Conservation (phyloP, 2,797 vertebrate genomes). For the Bufotes viridis region DNA sequence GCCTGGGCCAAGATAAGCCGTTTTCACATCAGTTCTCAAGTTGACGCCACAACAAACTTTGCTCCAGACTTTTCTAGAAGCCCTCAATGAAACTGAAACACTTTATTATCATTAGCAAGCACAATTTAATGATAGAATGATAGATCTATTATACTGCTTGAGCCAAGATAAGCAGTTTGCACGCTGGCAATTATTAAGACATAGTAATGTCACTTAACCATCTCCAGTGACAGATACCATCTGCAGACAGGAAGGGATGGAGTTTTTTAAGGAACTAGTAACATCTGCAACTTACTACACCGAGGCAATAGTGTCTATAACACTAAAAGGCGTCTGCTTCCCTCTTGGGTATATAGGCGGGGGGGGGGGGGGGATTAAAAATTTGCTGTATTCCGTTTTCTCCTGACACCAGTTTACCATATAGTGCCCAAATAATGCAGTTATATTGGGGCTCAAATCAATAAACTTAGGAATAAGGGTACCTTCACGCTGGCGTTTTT, state of each 20-base stretch:
- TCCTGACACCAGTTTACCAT: too few species aligned
- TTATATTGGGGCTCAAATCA: too few species aligned
- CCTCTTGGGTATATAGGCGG: too few species aligned
- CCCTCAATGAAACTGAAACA: not conserved
- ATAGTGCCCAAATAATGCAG: too few species aligned
- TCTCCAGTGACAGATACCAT: not conserved
- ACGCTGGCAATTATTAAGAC: not conserved
- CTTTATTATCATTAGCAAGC: not conserved
- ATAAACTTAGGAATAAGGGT: not conserved
- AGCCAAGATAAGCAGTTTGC: not conserved
- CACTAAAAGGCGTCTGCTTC: too few species aligned
- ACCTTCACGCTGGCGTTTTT: too few species aligned
- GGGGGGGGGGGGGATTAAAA: too few species aligned
- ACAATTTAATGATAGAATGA: not conserved
- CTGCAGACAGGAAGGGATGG: too few species aligned
- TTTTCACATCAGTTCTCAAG: not conserved
- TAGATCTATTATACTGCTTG: not conserved
- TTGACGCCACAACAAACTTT: not conserved
- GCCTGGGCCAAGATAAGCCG: not conserved
- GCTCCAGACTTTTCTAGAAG: not conserved
- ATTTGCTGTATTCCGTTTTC: too few species aligned
- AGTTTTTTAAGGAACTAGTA: too few species aligned
- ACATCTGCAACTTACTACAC: not conserved
- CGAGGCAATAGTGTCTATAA: too few species aligned
- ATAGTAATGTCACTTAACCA: not conserved